phyloP scores from a whole-genome alignment of 1,140 invertebrate genomes.

The Procambarus virginalis region DNA sequence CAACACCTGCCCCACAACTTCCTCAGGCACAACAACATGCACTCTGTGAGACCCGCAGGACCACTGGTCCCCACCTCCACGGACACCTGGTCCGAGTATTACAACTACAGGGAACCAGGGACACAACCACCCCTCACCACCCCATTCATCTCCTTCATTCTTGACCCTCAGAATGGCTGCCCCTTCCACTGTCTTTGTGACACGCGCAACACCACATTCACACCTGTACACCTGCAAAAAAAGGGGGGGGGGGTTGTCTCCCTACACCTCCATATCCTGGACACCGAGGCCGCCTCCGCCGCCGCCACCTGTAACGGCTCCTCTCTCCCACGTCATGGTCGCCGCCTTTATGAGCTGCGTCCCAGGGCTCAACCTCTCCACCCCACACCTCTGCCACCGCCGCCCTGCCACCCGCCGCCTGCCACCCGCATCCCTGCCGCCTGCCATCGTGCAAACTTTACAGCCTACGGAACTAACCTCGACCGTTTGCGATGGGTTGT shows the following conservation, averaged over 20 bases:
- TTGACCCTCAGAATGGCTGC: no score
- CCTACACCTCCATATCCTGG: background rate
- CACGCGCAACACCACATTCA: no score
- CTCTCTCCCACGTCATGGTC: background rate
- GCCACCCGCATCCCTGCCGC: background rate
- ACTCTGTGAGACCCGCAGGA: no score
- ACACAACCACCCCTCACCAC: no score
- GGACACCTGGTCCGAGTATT: no score
- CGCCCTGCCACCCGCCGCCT: slow-evolving; percentile 4
- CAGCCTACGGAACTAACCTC: background rate
- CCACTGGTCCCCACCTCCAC: no score
- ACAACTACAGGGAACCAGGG: no score
- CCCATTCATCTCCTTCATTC: no score
- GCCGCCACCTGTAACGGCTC: slow-evolving; percentile 9
- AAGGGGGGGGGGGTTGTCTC: no score
- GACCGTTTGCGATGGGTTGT: background rate
- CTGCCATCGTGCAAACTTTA: background rate
- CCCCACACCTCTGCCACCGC: background rate
- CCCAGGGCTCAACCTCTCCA: background rate
- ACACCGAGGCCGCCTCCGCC: slow-evolving; percentile 1
- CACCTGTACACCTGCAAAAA: background rate
- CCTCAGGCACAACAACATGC: background rate
- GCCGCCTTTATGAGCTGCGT: slow-evolving; percentile 14
- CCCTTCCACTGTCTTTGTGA: no score
- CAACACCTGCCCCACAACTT: slow-evolving; percentile 5